Percentiles rank a stretch among this genome's conserved stretches.
Conservation (phyloP, 2,113 vertebrate genomes). For the Sceloporus undulatus region DNA sequence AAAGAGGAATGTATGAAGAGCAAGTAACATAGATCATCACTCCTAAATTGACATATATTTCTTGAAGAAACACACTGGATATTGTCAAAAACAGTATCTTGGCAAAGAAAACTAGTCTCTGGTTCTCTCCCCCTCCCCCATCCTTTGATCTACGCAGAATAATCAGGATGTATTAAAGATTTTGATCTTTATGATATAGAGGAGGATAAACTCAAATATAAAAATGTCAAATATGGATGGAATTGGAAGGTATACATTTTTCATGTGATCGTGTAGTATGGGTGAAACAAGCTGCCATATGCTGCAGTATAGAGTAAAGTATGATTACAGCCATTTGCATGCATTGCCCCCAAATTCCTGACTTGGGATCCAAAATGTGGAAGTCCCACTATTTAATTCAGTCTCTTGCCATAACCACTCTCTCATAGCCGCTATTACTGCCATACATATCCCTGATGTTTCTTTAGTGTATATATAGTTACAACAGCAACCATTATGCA, state of each 20-base stretch:
- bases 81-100: conserved; percentile 10
- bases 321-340: not conserved
- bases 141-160: not conserved
- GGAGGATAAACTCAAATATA: conserved; percentile 1
- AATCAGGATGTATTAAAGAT: conserved; percentile 1
- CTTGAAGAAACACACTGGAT: conserved; percentile 1
- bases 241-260: conserved; percentile 6
- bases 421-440: not conserved
- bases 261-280: not conserved
- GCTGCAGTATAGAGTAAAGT: not conserved
- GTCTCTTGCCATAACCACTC: not conserved
- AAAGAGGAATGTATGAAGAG: not conserved
- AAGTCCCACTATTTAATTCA: not conserved
- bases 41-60: not conserved
- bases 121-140: not conserved
- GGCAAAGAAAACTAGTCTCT: not conserved
- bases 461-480: not conserved
- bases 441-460: not conserved
- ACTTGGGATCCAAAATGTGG: not conserved
- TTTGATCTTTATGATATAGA: conserved; percentile 3
- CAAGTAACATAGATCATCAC: not conserved
- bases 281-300: not conserved
- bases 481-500: not conserved
- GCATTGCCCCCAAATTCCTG: not conserved
- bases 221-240: conserved; percentile 14